Conservation (phyloP, 2,888 invertebrate species). For the Phaedon cochleariae region DNA sequence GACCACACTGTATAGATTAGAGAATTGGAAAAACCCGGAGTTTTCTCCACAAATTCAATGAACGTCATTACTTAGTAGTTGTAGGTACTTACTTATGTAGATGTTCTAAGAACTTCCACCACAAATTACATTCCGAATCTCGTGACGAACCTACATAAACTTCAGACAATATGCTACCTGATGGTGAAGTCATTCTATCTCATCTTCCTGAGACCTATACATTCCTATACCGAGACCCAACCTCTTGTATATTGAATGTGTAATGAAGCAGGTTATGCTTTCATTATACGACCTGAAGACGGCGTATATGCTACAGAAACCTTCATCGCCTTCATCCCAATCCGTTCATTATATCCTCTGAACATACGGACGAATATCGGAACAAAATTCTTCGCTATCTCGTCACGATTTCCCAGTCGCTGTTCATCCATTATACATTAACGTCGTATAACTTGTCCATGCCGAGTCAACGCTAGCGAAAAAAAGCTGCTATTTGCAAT, state of each 20-base stretch:
- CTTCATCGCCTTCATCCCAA: background rate
- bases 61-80: no score
- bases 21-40: no score
- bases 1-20: no score
- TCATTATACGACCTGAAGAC: conserved; percentile 24
- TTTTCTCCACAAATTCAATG: no score
- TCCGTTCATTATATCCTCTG: background rate
- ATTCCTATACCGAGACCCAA: background rate
- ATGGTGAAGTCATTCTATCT: no score
- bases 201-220: no score
- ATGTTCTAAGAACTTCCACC: no score
- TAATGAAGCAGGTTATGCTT: conserved; percentile 37
- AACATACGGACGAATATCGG: background rate
- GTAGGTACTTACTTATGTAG: no score
- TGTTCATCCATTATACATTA: background rate
- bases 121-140: no score
- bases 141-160: no score
- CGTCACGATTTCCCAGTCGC: background rate
- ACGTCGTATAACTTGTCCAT: conserved; percentile 28
- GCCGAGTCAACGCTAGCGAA: conserved; percentile 22
- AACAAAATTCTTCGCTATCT: background rate
- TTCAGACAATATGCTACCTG: no score
- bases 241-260: conserved; percentile 35
- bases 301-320: background rate
- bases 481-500: conserved; percentile 36